Conservation (phyloP, 2,888 invertebrate species). For the Bursaphelenchus okinawaensis region DNA sequence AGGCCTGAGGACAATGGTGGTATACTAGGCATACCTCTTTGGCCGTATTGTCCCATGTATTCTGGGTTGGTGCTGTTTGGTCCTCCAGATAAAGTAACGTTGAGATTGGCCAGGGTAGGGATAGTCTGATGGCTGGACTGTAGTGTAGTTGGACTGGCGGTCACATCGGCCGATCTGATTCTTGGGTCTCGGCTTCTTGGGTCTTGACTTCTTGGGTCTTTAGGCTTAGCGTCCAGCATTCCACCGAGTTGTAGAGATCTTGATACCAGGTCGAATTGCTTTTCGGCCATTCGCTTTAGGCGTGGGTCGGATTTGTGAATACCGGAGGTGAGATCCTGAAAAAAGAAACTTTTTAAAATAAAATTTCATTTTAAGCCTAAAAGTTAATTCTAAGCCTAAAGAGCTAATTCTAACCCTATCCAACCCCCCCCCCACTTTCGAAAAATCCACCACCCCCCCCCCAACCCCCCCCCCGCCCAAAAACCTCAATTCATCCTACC, state of each 20-base stretch:
- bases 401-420: background rate
- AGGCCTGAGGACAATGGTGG: no score
- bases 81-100: no score
- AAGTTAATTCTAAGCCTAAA: background rate
- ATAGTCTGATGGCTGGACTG: no score
- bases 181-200: background rate
- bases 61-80: no score
- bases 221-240: background rate
- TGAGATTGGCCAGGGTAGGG: no score
- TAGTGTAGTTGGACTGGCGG: background rate
- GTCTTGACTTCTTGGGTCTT: background rate
- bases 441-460: background rate
- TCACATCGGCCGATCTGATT: background rate
- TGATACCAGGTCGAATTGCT: slow-evolving; percentile 34
- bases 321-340: slow-evolving; percentile 26
- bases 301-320: slow-evolving; percentile 29
- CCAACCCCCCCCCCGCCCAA: no score
- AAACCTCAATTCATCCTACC: slow-evolving; percentile 6
- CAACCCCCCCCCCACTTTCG: no score
- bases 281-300: slow-evolving; percentile 29
- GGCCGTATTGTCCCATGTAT: no score
- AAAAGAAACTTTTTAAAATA: background rate
- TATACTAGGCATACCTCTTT: no score
- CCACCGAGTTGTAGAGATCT: slow-evolving; percentile 13
- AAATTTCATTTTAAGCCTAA: no score